Evolutionary conservation across 2,113 vertebrate genomes (phyloP).

Genomic region (Antechinus stuartii): DNA sequence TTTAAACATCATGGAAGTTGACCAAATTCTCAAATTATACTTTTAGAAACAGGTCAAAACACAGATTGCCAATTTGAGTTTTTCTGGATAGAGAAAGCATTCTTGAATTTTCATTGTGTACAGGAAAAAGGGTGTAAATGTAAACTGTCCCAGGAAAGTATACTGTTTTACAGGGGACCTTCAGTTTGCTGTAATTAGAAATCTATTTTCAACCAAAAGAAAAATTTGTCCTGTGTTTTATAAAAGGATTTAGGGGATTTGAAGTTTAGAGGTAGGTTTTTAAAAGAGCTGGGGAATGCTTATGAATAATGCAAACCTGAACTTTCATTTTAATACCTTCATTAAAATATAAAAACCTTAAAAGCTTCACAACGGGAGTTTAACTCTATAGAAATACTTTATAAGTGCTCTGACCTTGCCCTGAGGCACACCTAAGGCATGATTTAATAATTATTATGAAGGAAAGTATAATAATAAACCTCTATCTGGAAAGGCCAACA

Average conservation of each 20-base stretch:
- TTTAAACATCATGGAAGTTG: slow-evolving; percentile 32
- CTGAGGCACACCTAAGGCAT: slow-evolving; percentile 66
- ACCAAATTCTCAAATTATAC: slow-evolving; percentile 5
- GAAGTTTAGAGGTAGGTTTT: slow-evolving; percentile 74
- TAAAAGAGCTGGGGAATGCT: slow-evolving; percentile 73
- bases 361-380: slow-evolving; percentile 77
- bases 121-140: slow-evolving; percentile 59
- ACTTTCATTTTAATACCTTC: slow-evolving; percentile 84
- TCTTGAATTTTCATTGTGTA: slow-evolving; percentile 59
- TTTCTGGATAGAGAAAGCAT: slow-evolving; percentile 38
- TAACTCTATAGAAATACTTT: slow-evolving; percentile 74
- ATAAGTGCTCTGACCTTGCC: slow-evolving; percentile 73
- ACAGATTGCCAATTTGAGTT: slow-evolving; percentile 19
- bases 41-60: slow-evolving; percentile 23
- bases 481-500: slow-evolving; percentile 65
- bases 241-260: slow-evolving; percentile 50
- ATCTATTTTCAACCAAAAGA: slow-evolving; percentile 67
- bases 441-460: slow-evolving; percentile 65
- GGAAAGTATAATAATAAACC: slow-evolving; percentile 67
- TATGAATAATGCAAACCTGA: slow-evolving; percentile 83
- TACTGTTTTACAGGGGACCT: slow-evolving; percentile 35
- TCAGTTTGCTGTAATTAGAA: slow-evolving; percentile 63
- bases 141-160: slow-evolving; percentile 54
- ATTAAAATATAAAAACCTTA: slow-evolving; percentile 84
- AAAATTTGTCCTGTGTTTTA: slow-evolving; percentile 67